Conservation (phyloP, 2,888 invertebrate species). For the Trilocha varians region DNA sequence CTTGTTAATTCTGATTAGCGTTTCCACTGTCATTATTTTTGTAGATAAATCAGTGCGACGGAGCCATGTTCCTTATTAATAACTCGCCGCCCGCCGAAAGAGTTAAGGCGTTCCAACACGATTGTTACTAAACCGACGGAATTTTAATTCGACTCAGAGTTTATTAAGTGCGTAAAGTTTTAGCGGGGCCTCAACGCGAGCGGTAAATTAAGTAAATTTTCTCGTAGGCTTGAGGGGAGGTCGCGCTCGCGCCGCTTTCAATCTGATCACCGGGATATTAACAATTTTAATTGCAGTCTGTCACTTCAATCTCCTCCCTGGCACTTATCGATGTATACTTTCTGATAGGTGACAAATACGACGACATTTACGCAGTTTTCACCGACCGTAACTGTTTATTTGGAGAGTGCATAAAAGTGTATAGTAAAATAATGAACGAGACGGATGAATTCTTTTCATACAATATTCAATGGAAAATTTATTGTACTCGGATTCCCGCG, state of each 20-base stretch:
- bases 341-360: constrained; percentile 46
- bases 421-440: constrained; percentile 63
- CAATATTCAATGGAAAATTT: constrained; percentile 70
- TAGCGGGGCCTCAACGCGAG: constrained; percentile 45
- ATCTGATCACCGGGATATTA: constrained; percentile 48
- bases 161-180: constrained; percentile 72
- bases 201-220: constrained; percentile 64
- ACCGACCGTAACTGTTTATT: not conserved
- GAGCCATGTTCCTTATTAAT: constrained; percentile 55
- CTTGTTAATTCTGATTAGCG: constrained; percentile 47
- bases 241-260: constrained; percentile 29
- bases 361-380: constrained; percentile 11
- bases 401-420: constrained; percentile 53
- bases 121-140: constrained; percentile 66
- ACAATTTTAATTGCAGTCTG: constrained; percentile 37
- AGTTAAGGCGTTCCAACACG: constrained; percentile 60
- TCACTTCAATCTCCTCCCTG: constrained; percentile 12
- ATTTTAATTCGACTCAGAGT: constrained; percentile 67
- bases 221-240: constrained; percentile 37
- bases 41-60: constrained; percentile 46
- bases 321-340: constrained; percentile 14
- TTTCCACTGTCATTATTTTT: constrained; percentile 37
- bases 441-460: constrained; percentile 66
- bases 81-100: constrained; percentile 44
- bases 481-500: constrained; percentile 69